Conservation (phyloP, 2,797 vertebrate genomes). For the Botia almorhae region DNA sequence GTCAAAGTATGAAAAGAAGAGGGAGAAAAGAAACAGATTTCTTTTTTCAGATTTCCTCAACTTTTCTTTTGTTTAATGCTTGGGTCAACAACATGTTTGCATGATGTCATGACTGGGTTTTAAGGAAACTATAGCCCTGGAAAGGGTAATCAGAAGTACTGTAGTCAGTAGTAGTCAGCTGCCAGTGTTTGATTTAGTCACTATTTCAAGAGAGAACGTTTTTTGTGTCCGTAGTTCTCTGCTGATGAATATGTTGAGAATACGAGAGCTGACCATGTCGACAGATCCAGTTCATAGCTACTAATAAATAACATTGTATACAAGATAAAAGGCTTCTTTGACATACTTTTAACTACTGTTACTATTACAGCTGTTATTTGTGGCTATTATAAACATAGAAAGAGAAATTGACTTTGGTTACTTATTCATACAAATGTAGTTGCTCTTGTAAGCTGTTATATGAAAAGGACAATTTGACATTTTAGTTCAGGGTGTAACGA, state of each 20-base stretch:
- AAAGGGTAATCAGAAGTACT: background rate
- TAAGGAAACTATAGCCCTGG: constrained; percentile 7
- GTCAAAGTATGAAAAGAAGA: constrained; percentile 70
- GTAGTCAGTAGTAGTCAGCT: background rate
- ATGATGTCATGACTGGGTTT: constrained; percentile 38
- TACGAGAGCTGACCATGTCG: no score
- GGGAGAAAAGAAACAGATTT: constrained; percentile 56
- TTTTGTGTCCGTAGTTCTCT: no score
- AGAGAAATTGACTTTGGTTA: no score
- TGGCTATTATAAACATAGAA: no score
- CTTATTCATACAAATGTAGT: no score
- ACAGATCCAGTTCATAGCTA: background rate
- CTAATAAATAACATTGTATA: background rate
- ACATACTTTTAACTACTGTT: no score
- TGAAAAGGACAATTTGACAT: no score
- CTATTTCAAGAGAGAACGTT: background rate
- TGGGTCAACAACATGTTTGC: constrained; percentile 23
- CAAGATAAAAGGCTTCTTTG: no score
- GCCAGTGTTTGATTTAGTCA: background rate
- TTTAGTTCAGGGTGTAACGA: no score
- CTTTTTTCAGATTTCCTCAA: background rate
- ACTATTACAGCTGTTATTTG: no score
- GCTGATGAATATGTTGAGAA: no score
- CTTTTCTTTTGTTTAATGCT: constrained; percentile 4
- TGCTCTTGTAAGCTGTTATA: no score